Percentiles rank a stretch among this genome's conserved stretches.
Evolutionary conservation across 2,888 invertebrate genomes (phyloP).

Genomic region (Mythimna vitellina): DNA sequence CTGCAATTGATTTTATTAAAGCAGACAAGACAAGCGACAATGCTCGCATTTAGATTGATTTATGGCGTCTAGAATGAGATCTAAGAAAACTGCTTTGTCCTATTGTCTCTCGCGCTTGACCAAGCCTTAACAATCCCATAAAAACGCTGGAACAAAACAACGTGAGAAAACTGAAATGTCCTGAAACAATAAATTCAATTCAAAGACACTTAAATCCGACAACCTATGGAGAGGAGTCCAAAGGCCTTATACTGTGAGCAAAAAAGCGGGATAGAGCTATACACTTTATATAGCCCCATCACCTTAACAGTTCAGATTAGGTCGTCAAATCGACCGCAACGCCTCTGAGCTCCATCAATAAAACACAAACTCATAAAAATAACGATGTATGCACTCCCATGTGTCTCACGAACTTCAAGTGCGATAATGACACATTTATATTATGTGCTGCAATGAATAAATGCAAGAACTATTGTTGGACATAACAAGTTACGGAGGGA

Average conservation of each 20-base stretch:
- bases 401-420: not conserved
- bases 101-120: not conserved
- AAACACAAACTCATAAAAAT: not conserved
- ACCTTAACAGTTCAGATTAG: too few relatives aligned
- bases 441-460: slow-evolving; percentile 8
- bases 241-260: too few relatives aligned
- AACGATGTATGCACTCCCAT: not conserved
- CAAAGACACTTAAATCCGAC: not conserved
- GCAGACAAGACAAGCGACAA: not conserved
- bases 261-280: too few relatives aligned
- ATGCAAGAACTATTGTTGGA: slow-evolving; percentile 27
- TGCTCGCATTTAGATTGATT: not conserved
- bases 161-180: not conserved
- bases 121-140: not conserved
- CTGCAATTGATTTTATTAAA: not conserved
- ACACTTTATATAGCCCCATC: too few relatives aligned
- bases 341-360: too few relatives aligned
- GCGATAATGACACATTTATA: slow-evolving; percentile 2
- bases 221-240: not conserved
- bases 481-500: slow-evolving; percentile 48
- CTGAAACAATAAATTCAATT: not conserved
- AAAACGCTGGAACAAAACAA: not conserved
- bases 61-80: not conserved
- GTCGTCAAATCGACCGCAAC: too few relatives aligned
- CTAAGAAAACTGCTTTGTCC: not conserved